Base-by-base conservation (phyloP, 2,797 vertebrate genomes). In the Aythya fuligula region DNA sequence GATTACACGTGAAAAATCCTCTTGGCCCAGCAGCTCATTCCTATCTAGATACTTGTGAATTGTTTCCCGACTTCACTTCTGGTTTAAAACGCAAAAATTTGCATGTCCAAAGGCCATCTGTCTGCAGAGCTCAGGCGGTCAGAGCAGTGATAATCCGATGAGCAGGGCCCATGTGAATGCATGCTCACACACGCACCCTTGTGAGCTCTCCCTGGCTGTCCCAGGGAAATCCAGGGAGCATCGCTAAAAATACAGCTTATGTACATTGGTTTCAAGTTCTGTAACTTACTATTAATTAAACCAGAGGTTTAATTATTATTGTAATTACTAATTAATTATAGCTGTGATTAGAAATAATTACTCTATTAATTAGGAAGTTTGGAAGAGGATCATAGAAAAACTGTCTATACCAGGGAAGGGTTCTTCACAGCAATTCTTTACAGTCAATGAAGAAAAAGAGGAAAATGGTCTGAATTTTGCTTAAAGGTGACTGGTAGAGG, bases 221-320 rank as follows among this genome's bases (percentile, higher is more conserved):
- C 38, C 49, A 80, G 34, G 7, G 70, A 94, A 87, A 77, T 32
- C 38, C 65, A 64, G 0, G 5, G 38, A 89, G 54, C 17, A 69
- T 11, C 61, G 77, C 14, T 57, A 28, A 70, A 87, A 89, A 78
- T 32, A 77, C 4, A 25, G 32, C 19, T 87, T 71, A 78, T 15
- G 7, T 1, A 1, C 49, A 28, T 85, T n/a, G 38, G 22, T 54
- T 88, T 87, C n/a, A n/a, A 65, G 4, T 19, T 87, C 36, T 25
- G 18, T 60, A 28, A 85, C 77, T 94, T 89, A 54, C 64, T 64
- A 87, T 57, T 90, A 72, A 79, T 43, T 72, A 94, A 95, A 83
- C 13, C 6, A 66, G 32, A 69, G 6, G 10, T 47, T 90, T 93
- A 89, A 82, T 87, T 82, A 82, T 54, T 83, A 77, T 77, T 85